phyloP scores from a whole-genome alignment of 2,113 vertebrate genomes.

The Lamprotornis superbus region DNA sequence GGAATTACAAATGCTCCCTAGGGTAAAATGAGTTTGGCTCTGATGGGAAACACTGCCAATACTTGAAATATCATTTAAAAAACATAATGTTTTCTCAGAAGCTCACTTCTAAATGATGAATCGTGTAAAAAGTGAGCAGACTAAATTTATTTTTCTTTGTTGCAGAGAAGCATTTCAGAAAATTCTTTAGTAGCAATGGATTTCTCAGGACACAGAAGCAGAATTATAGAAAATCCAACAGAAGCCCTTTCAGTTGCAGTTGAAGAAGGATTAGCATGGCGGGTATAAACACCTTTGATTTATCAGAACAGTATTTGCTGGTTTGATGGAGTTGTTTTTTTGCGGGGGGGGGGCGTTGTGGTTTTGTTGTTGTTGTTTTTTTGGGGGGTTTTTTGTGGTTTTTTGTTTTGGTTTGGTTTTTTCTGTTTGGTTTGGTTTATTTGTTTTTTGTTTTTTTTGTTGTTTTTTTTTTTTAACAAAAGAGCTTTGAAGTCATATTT shows the following conservation, averaged over 20 bases:
- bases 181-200: slow-evolving; percentile 99
- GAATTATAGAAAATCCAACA: slow-evolving; percentile 95
- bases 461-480: not conserved
- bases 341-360: no score
- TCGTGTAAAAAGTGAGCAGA: not conserved
- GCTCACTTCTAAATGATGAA: not conserved
- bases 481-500: not conserved
- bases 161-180: slow-evolving; percentile 96
- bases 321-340: not conserved
- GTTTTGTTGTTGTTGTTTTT: not conserved
- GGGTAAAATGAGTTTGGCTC: not conserved
- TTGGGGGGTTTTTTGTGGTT: no score
- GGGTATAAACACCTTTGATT: slow-evolving; percentile 76
- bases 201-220: slow-evolving; percentile 92
- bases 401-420: not conserved
- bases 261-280: slow-evolving; percentile 94
- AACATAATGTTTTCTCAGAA: not conserved
- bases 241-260: slow-evolving; percentile 94
- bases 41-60: not conserved
- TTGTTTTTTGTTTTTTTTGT: not conserved
- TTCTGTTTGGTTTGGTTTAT: no score
- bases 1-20: not conserved
- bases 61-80: slow-evolving; percentile 11
- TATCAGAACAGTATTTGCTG: not conserved
- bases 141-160: slow-evolving; percentile 18